These are phyloP conservation scores for Hybos culiciformis DNA, from an alignment of 2,888 invertebrate species.

Conservation along the genomic window DNA sequence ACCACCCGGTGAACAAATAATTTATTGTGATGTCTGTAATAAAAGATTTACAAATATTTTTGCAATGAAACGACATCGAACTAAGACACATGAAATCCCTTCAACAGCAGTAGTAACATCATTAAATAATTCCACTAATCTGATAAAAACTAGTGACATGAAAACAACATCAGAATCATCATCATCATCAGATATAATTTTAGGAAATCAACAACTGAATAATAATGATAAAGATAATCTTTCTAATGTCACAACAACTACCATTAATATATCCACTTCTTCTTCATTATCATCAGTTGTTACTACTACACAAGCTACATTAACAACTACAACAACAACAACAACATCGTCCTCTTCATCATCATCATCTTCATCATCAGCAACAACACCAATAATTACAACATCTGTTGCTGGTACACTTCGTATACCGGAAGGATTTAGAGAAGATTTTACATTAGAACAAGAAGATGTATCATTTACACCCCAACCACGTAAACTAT, in stretches of 20 bases:
- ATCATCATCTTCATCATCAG: neutral
- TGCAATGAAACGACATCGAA: slow-evolving; percentile 54
- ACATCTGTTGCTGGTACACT: slow-evolving; percentile 16
- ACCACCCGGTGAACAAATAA: slow-evolving; percentile 23
- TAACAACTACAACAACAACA: slow-evolving; percentile 7
- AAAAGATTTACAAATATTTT: slow-evolving; percentile 61
- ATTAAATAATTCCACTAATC: neutral
- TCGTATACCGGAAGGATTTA: slow-evolving; percentile 35
- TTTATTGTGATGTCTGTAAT: slow-evolving; percentile 56
- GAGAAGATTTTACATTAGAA: slow-evolving; percentile 35
- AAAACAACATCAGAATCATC: neutral
- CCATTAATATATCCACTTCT: slow-evolving; percentile 14
- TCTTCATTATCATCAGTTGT: no score
- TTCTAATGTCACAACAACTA: slow-evolving; percentile 10
- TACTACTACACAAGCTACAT: neutral
- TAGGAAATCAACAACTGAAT: slow-evolving; percentile 8
- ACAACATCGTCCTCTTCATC: slow-evolving; percentile 2
- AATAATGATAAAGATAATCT: slow-evolving; percentile 11
- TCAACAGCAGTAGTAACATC: neutral
- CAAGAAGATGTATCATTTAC: slow-evolving; percentile 37
- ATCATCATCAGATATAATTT: slow-evolving; percentile 1
- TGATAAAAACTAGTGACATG: slow-evolving; percentile 4
- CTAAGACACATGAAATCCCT: slow-evolving; percentile 47
- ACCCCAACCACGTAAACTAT: slow-evolving; percentile 43
- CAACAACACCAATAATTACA: slow-evolving; percentile 10